Evolutionary conservation across 35 echinoderm and acorn worm genomes (phyloP).

Genomic region (Patiria miniata): DNA sequence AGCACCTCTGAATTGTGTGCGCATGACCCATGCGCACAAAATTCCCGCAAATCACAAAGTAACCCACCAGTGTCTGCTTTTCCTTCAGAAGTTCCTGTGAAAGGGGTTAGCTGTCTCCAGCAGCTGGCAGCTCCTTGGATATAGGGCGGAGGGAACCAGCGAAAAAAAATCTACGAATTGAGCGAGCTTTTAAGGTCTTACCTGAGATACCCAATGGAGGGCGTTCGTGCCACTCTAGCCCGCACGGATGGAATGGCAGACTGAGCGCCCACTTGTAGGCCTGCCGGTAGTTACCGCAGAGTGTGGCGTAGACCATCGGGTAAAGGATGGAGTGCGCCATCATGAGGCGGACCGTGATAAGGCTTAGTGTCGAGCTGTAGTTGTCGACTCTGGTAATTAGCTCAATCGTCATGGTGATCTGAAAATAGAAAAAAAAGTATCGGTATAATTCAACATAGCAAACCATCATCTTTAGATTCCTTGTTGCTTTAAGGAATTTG

Average conservation of each 20-base stretch:
- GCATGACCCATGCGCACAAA: no score
- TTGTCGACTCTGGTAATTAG: constrained; percentile 8
- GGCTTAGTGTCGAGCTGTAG: constrained; percentile 19
- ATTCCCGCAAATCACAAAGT: no score
- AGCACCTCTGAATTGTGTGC: no score
- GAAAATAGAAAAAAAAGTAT: background rate
- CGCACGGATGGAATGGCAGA: constrained; percentile 31
- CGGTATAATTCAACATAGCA: no score
- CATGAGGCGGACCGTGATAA: constrained; percentile 39
- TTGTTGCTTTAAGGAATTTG: no score
- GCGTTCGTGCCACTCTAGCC: constrained; percentile 21
- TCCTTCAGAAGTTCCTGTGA: no score
- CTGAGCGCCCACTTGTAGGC: constrained; percentile 38
- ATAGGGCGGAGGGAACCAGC: no score
- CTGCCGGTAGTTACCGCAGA: constrained; percentile 16
- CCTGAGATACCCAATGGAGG: constrained; percentile 53
- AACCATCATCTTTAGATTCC: no score
- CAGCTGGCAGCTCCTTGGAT: no score
- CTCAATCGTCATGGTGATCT: constrained; percentile 25
- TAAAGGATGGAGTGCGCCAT: constrained; percentile 39
- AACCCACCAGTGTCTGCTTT: no score
- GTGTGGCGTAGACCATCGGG: constrained; percentile 32
- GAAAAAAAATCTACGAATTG: no score
- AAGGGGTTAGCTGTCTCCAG: no score
- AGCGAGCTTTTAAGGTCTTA: background rate